Evolutionary conservation across 2,113 vertebrate genomes (phyloP), one percentile per base, ranked within the genome.

Genomic region (Phocoena sinus): DNA sequence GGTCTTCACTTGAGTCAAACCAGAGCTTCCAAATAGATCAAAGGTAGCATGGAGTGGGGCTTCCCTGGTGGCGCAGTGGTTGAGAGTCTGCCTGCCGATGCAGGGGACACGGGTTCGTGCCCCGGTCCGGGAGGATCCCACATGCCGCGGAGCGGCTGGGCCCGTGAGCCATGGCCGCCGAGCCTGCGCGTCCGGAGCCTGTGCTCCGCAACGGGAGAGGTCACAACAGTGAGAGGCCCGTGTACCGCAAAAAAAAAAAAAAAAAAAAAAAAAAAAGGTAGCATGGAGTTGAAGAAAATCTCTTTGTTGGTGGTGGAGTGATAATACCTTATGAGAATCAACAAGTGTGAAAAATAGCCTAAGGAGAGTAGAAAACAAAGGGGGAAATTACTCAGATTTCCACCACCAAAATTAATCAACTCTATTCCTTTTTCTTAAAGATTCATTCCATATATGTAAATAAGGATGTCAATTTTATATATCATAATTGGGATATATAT

Each of bases 1-100:
- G 50, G 89, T 84, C 93, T 91, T 81, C 50, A 18, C 31, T 71
- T 3, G 33, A 77, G 53, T 56, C 74, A 89, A 95, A 87, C 38
- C 89, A 91, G 88, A 95, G 58, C 63, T 73, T 94, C 70, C 38
- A 36, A 25, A 50, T 3, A 96, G 83, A 84, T 67, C 79, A 95
- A 93, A 93, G 76, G 58, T 76, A 14, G 21, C 6, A 14, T 26
- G 77, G 68, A 44, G 41, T 41, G n/a, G n/a, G n/a, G n/a, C n/a
- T n/a, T n/a, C n/a, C n/a, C n/a, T n/a, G n/a, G n/a, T n/a, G n/a
- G n/a, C n/a, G n/a, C n/a, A n/a, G n/a, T n/a, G n/a, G n/a, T n/a
- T n/a, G n/a, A n/a, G n/a, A n/a, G n/a, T n/a, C n/a, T n/a, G n/a
- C n/a, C n/a, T n/a, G n/a, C n/a, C n/a, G n/a, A n/a, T n/a, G n/a